Conservation (phyloP, 2,797 vertebrate genomes). For the Acanthopagrus latus region DNA sequence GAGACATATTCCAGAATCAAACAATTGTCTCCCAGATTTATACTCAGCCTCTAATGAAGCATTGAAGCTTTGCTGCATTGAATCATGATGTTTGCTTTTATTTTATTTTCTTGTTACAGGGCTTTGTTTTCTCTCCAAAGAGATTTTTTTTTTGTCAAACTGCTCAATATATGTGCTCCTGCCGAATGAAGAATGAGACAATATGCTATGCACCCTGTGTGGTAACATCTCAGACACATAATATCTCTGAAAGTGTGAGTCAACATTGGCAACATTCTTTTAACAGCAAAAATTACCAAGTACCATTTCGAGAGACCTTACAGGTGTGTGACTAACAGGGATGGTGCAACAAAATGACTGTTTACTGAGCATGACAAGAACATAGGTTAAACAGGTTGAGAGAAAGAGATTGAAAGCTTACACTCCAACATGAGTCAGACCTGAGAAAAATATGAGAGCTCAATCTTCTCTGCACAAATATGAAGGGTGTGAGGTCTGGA, state of each 20-base stretch:
- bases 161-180: constrained; percentile 31
- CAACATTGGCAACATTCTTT: constrained; percentile 38
- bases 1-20: constrained; percentile 50
- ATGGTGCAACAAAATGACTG: constrained; percentile 56
- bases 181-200: constrained; percentile 43
- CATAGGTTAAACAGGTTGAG: constrained; percentile 32
- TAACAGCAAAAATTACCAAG: constrained; percentile 32
- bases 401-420: constrained; percentile 40
- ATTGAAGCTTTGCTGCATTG: constrained; percentile 33
- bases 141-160: constrained; percentile 21
- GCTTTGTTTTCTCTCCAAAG: constrained; percentile 26
- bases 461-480: constrained; percentile 36
- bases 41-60: constrained; percentile 43
- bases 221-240: constrained; percentile 18
- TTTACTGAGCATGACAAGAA: constrained; percentile 41
- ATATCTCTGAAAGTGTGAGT: constrained; percentile 40
- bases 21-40: constrained; percentile 38
- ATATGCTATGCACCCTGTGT: constrained; percentile 22
- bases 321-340: constrained; percentile 49
- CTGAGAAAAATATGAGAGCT: constrained; percentile 30
- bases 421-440: constrained; percentile 33
- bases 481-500: constrained; percentile 5
- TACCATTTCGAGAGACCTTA: constrained; percentile 19
- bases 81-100: constrained; percentile 36
- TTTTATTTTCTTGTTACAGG: constrained; percentile 23